Base-by-base conservation (phyloP, 2,888 invertebrate species). In the Aelia acuminata region DNA sequence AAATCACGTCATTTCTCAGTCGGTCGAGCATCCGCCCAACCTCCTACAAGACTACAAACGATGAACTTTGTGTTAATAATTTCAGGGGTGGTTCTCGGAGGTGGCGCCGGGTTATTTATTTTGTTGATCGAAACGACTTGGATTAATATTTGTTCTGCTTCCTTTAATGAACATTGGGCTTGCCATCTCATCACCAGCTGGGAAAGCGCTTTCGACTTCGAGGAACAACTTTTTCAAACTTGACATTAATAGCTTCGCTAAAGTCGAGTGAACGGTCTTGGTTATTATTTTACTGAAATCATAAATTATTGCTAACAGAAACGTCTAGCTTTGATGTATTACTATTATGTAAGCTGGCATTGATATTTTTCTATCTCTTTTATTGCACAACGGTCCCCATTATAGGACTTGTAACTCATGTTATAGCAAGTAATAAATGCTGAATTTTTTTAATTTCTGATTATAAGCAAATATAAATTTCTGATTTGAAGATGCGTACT, bases 81-180 rank as follows among this genome's bases (percentile, higher is more conserved):
- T 70, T 18, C 18, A 70, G 31, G 15, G 18, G 5, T 7, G 13
- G 57, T 26, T 57, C 20, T 39, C 39, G 7, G 39, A 39, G 39
- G 75, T 75, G 75, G 75, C 8, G 11, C 26, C 5, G 35, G n/a
- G n/a, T 43, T 39, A 43, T 80, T 80, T 80, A 80, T 80, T 80
- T 80, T 80, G n/a, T 80, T n/a, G 80, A 80, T 39, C 43, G 80
- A n/a, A 47, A 75, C 20, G 39, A 31, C 80, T 43, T 80, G n/a
- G 80, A 80, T 80, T 80, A 80, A 80, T 80, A 80, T 80, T 80
- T 80, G 31, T 47, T 47, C 35, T 80, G 43, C 43, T 43, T 80
- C 8, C 43, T 43, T 3, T 80, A 80, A 80, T 80, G 80, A 80
- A 11, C 43, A 43, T n/a, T 11, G 43, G n/a, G n/a, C 43, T 43